phyloP scores from a whole-genome alignment of 2,113 vertebrate genomes.

The Dromas ardeola region DNA sequence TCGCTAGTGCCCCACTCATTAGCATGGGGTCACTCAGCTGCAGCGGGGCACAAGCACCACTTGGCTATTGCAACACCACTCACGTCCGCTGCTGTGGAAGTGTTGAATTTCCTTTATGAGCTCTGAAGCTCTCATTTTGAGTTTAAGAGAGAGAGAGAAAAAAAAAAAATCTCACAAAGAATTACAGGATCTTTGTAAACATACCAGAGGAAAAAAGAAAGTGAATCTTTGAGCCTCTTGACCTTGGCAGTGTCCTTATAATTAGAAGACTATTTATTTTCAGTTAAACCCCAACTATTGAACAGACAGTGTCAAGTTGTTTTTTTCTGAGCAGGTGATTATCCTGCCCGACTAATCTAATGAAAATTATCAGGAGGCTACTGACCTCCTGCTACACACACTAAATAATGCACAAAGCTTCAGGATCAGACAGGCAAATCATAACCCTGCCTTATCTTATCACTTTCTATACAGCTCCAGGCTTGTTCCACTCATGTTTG shows the following conservation, averaged over 20 bases:
- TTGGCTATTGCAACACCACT: constrained; percentile 30
- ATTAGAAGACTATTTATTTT: constrained; percentile 67
- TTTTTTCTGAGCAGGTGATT: constrained; percentile 57
- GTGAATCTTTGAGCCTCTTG: constrained; percentile 23
- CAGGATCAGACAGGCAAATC: constrained; percentile 62
- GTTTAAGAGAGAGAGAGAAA: not conserved
- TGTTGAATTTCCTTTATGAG: constrained; percentile 46
- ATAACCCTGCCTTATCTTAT: constrained; percentile 60
- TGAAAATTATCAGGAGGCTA: constrained; percentile 63
- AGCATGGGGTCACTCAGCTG: constrained; percentile 27
- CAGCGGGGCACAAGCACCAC: not conserved
- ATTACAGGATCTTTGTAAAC: constrained; percentile 36
- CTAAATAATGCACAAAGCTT: constrained; percentile 65
- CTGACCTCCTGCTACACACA: constrained; percentile 60
- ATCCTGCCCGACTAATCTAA: constrained; percentile 63
- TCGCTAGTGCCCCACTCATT: not conserved
- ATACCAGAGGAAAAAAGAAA: constrained; percentile 10
- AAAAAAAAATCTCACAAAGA: not conserved
- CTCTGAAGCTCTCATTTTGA: not conserved
- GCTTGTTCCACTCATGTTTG: constrained; percentile 24
- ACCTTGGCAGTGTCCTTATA: constrained; percentile 57
- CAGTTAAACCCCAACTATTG: constrained; percentile 53
- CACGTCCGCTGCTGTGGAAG: constrained; percentile 24
- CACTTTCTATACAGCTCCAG: constrained; percentile 46
- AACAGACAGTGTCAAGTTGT: constrained; percentile 36